phyloP scores from a whole-genome alignment of 2,113 vertebrate species.

The Eleginops maclovinus region DNA sequence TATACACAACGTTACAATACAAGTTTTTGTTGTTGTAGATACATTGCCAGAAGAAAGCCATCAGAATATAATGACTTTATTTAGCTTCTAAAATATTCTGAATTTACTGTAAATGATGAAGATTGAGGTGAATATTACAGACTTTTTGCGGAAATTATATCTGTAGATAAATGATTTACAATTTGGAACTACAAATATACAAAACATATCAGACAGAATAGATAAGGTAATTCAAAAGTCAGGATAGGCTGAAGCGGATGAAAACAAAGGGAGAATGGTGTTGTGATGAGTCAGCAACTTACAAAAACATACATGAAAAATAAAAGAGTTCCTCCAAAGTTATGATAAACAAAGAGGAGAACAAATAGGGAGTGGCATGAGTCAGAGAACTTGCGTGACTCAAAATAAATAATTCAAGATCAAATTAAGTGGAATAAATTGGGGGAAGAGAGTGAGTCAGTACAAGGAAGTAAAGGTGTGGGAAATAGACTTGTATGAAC shows the following conservation, averaged over 20 bases:
- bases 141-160: background rate
- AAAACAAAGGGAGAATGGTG: background rate
- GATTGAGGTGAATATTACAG: background rate
- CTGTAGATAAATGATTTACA: background rate
- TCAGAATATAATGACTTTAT: background rate
- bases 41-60: background rate
- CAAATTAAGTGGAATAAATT: slow-evolving; percentile 31
- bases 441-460: slow-evolving; percentile 25
- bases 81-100: background rate
- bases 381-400: slow-evolving; percentile 23
- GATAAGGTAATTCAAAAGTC: slow-evolving; percentile 13
- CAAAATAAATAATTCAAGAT: background rate
- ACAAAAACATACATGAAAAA: background rate
- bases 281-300: slow-evolving; percentile 3
- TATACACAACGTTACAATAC: background rate
- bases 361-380: slow-evolving; percentile 26
- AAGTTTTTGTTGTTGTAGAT: background rate
- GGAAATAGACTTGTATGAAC: slow-evolving; percentile 15
- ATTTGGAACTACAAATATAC: background rate
- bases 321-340: background rate
- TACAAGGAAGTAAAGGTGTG: slow-evolving; percentile 30
- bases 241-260: slow-evolving; percentile 10
- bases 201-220: background rate
- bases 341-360: background rate
- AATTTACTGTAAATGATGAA: background rate